phyloP scores from a whole-genome alignment of 2,797 vertebrate genomes.

The Danionella dracula region DNA sequence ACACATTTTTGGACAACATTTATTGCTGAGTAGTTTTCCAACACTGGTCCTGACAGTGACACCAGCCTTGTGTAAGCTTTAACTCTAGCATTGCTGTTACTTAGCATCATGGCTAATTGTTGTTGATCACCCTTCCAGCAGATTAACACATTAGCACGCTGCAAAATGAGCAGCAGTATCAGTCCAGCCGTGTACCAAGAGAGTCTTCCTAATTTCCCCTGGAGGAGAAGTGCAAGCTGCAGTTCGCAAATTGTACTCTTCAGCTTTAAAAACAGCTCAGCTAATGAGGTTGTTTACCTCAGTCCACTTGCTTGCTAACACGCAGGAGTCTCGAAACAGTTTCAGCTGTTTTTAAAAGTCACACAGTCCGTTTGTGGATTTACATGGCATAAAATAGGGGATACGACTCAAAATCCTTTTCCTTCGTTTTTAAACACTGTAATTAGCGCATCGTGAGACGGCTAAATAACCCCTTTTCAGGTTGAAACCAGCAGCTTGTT shows the following conservation, averaged over 20 bases:
- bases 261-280: slow-evolving; percentile 55
- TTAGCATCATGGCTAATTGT: not conserved
- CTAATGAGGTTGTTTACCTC: slow-evolving; percentile 64
- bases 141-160: not conserved
- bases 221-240: slow-evolving; percentile 29
- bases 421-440: slow-evolving; percentile 12
- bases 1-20: too few relatives aligned
- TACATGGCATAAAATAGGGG: not conserved
- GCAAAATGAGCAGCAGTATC: slow-evolving; percentile 29
- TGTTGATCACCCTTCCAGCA: slow-evolving; percentile 2
- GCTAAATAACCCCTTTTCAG: slow-evolving; percentile 32
- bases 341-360: not conserved
- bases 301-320: slow-evolving; percentile 7
- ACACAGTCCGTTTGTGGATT: not conserved
- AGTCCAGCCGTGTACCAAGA: slow-evolving; percentile 18
- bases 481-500: slow-evolving; percentile 5
- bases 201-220: slow-evolving; percentile 57
- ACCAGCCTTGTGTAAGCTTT: not conserved
- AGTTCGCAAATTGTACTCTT: slow-evolving; percentile 42
- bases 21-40: too few relatives aligned
- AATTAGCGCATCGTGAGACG: slow-evolving; percentile 29
- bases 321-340: not conserved
- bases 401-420: slow-evolving; percentile 7
- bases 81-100: not conserved
- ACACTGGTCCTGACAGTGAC: too few relatives aligned